Evolutionary conservation across 64 coral and sea anemone species (phyloP).

Genomic region (Dendronephthya gigantea): DNA sequence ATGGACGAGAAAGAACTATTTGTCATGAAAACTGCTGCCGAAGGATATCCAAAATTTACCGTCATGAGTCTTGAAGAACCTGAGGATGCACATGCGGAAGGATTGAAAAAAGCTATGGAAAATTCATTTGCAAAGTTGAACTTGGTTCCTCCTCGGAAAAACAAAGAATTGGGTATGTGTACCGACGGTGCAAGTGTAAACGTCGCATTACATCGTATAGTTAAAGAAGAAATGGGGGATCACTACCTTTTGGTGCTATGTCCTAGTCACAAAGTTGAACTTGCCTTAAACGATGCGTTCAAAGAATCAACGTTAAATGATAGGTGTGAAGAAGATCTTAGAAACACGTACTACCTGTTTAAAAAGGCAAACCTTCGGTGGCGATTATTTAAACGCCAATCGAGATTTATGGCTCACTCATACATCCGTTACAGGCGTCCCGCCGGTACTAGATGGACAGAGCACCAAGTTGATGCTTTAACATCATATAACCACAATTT

Average conservation of each 20-base stretch:
- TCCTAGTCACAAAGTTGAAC: neutral
- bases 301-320: neutral
- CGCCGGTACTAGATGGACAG: neutral
- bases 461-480: constrained; percentile 1
- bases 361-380: neutral
- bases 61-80: neutral
- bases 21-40: neutral
- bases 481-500: neutral
- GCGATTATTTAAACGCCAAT: neutral
- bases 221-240: neutral
- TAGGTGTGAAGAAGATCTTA: neutral
- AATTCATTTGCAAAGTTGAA: neutral
- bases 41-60: neutral
- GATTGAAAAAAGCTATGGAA: constrained; percentile 1
- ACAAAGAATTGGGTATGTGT: neutral
- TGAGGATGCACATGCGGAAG: neutral
- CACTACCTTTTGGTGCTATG: neutral
- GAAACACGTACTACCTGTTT: neutral
- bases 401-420: neutral
- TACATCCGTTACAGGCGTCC: neutral
- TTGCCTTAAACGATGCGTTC: neutral
- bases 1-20: neutral
- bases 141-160: neutral
- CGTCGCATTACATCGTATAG: neutral
- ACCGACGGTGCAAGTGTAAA: neutral